These are phyloP conservation scores for Heliconius eleuchia DNA, from an alignment of 1,140 invertebrate genomes.

Conservation along the genomic window DNA sequence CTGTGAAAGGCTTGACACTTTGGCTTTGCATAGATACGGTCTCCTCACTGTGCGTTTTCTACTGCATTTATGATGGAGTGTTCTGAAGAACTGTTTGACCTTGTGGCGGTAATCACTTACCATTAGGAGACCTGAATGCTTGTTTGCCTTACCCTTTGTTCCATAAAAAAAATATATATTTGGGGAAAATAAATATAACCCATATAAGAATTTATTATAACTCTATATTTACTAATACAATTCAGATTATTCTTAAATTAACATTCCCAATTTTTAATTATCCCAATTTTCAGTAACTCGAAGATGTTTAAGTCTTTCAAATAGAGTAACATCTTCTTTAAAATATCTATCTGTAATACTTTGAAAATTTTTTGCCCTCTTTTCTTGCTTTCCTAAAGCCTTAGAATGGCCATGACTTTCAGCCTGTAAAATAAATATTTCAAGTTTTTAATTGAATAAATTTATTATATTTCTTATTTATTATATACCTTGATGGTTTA, in stretches of 20 bases:
- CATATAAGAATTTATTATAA: background rate
- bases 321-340: conserved; percentile 72
- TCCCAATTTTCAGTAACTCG: conserved; percentile 69
- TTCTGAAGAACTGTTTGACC: no score
- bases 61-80: no score
- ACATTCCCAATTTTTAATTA: background rate
- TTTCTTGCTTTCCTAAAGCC: conserved; percentile 61
- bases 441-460: background rate
- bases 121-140: no score
- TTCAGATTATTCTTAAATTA: background rate
- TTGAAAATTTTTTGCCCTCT: conserved; percentile 43
- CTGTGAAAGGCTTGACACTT: no score
- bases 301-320: conserved; percentile 64
- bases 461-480: no score
- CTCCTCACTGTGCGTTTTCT: no score
- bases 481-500: no score
- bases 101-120: no score
- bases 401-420: conserved; percentile 68
- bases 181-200: background rate
- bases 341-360: conserved; percentile 53
- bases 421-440: conserved; percentile 51
- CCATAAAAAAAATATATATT: background rate
- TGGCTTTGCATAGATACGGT: no score
- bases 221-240: background rate
- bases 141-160: no score